A percentile compares a stretch with the other conserved stretches of the same genome.
These are phyloP conservation scores for Pseudochromis fuscus DNA, from an alignment of 2,797 vertebrate genomes.

Conservation along the genomic window DNA sequence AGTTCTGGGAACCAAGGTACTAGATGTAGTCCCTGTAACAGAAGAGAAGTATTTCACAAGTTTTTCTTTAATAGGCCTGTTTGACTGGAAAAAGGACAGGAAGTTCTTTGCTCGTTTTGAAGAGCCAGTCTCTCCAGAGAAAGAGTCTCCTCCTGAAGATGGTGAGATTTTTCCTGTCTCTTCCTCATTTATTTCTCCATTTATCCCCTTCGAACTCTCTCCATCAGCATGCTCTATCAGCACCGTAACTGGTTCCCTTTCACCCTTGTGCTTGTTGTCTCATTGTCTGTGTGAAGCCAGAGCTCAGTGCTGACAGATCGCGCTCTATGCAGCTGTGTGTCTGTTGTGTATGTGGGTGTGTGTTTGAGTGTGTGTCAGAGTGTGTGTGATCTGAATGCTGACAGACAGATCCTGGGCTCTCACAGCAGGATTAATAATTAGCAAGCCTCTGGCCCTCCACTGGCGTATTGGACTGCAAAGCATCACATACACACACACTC, in stretches of 20 bases:
- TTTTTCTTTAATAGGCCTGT: constrained; percentile 75
- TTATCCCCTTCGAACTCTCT: constrained; percentile 8
- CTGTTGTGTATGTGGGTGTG: constrained; percentile 49
- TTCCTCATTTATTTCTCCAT: constrained; percentile 8
- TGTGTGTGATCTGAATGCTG: constrained; percentile 68
- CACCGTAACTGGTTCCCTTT: constrained; percentile 37
- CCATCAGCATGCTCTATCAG: constrained; percentile 28
- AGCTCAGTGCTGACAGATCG: constrained; percentile 60
- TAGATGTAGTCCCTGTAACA: neutral
- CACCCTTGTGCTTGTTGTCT: constrained; percentile 37
- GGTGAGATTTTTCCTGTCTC: constrained; percentile 72
- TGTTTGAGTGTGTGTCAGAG: constrained; percentile 38
- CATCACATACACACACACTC: constrained; percentile 53
- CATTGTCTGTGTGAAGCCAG: constrained; percentile 60
- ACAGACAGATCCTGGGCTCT: constrained; percentile 79
- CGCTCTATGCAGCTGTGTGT: constrained; percentile 49
- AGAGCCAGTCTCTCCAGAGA: constrained; percentile 77
- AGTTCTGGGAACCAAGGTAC: constrained; percentile 13
- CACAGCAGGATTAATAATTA: constrained; percentile 86
- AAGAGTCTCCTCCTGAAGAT: constrained; percentile 71
- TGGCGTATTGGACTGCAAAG: constrained; percentile 80
- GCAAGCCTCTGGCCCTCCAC: constrained; percentile 80
- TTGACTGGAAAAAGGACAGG: constrained; percentile 85
- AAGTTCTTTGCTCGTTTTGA: constrained; percentile 82
- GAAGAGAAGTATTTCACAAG: neutral